These are phyloP conservation scores for Chrysochloris asiatica DNA, from an alignment of 2,113 vertebrate genomes.

Conservation along the genomic window DNA sequence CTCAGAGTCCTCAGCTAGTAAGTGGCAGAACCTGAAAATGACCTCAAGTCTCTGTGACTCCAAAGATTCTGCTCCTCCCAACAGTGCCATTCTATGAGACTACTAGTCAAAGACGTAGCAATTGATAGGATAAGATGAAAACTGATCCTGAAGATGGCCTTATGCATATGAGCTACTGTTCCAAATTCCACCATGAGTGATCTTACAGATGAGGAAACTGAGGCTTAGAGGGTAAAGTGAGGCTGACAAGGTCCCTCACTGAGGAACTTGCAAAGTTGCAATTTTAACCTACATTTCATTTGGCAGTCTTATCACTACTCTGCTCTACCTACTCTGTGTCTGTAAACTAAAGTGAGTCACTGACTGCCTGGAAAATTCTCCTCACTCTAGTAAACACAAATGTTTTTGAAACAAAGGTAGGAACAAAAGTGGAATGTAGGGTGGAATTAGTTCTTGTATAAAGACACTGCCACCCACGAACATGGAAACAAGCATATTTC, in stretches of 20 bases:
- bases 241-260: neutral
- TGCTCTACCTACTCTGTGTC: neutral
- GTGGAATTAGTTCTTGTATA: conserved; percentile 4
- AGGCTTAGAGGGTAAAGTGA: neutral
- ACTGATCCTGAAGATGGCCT: neutral
- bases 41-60: neutral
- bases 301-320: neutral
- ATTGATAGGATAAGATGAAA: neutral
- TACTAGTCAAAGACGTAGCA: neutral
- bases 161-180: neutral
- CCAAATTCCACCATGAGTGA: neutral
- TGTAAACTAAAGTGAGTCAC: neutral
- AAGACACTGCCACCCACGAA: conserved; percentile 44
- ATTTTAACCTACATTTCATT: neutral
- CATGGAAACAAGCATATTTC: conserved; percentile 5
- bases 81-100: neutral
- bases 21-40: neutral
- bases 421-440: neutral
- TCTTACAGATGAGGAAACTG: neutral
- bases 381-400: conserved; percentile 31
- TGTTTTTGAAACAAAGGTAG: conserved; percentile 63
- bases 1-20: neutral
- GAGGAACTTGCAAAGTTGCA: neutral
- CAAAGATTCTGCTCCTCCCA: neutral
- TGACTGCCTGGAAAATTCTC: conserved; percentile 22